Conservation (phyloP, 2,797 vertebrate genomes). For the Macropus fuliginosus region DNA sequence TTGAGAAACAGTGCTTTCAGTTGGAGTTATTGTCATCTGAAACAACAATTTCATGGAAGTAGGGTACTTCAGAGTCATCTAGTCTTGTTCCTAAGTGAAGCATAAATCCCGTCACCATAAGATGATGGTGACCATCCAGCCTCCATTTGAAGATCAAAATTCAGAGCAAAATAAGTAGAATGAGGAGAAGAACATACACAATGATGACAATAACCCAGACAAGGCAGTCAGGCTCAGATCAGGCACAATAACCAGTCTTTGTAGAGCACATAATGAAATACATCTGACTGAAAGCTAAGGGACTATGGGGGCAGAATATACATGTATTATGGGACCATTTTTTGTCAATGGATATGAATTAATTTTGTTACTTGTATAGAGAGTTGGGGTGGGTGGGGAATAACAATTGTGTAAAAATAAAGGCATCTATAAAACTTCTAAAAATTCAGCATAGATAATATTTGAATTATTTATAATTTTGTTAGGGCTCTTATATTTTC, state of each 20-base stretch:
- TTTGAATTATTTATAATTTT: not conserved
- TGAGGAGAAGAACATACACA: not conserved
- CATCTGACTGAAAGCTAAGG: not conserved
- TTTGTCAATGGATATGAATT: not conserved
- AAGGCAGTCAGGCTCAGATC: not conserved
- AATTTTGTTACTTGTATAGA: not conserved
- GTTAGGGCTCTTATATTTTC: not conserved
- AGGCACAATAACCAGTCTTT: not conserved
- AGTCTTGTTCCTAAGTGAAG: not conserved
- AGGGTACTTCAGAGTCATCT: not conserved
- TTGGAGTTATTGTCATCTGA: not conserved
- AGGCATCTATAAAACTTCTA: not conserved
- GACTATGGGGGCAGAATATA: not conserved
- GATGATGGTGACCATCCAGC: not conserved
- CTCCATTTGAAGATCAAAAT: not conserved
- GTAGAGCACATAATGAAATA: not conserved
- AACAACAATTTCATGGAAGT: not conserved
- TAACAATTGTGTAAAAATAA: not conserved
- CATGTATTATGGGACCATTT: not conserved
- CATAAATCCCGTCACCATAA: not conserved
- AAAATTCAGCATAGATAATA: not conserved
- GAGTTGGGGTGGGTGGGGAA: not conserved
- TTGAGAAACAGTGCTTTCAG: not conserved
- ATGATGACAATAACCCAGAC: not conserved
- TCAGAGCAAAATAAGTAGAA: not conserved